Conservation (phyloP, 1,140 invertebrate genomes). For the Drosophila bocki region DNA sequence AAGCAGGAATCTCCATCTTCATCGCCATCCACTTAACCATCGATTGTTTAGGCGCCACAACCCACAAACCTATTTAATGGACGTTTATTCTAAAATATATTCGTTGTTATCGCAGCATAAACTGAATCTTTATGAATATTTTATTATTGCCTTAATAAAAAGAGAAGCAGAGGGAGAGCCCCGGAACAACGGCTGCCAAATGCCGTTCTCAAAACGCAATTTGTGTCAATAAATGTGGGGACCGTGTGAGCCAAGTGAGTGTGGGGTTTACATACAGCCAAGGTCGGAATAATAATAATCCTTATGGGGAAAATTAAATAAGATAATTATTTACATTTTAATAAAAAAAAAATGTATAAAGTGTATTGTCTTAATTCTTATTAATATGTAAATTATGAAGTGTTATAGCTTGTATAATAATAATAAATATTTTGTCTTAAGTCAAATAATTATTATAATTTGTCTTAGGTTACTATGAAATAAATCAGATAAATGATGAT, state of each 20-base stretch:
- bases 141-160: conserved; percentile 81
- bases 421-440: no score
- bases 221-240: conserved; percentile 76
- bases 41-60: conserved; percentile 4
- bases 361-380: no score
- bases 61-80: conserved; percentile 49
- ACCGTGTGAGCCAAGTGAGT: conserved; percentile 11
- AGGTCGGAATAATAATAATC: not conserved
- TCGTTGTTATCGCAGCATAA: conserved; percentile 59
- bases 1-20: conserved; percentile 24
- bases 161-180: conserved; percentile 24
- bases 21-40: not conserved
- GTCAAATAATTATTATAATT: no score
- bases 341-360: no score
- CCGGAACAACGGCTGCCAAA: conserved; percentile 37
- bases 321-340: not conserved
- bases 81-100: conserved; percentile 63
- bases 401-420: no score
- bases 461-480: no score
- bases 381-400: no score
- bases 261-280: conserved; percentile 1
- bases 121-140: conserved; percentile 82
- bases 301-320: not conserved
- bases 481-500: no score
- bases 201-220: conserved; percentile 69